phyloP scores from a whole-genome alignment of 2,797 vertebrate genomes.

The Rhinogobio ventralis region DNA sequence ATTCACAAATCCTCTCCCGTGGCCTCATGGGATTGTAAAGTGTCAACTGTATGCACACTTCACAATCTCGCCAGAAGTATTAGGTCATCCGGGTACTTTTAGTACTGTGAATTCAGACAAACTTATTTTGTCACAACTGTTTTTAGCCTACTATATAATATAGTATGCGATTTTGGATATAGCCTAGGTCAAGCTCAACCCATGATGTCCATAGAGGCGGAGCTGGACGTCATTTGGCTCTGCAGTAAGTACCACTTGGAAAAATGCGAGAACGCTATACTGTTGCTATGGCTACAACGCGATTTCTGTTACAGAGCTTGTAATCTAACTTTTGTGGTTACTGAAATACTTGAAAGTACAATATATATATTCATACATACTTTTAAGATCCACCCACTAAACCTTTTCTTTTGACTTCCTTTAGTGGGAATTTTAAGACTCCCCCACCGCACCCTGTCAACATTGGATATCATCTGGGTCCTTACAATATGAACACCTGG shows the following conservation, averaged over 20 bases:
- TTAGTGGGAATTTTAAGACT: not conserved
- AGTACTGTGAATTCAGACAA: not conserved
- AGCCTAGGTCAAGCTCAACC: not conserved
- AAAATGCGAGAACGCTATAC: not conserved
- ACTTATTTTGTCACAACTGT: not conserved
- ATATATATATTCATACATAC: not conserved
- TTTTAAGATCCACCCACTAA: not conserved
- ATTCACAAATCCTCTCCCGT: not conserved
- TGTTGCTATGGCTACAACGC: conserved; percentile 14
- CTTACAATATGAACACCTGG: not conserved
- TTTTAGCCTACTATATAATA: not conserved
- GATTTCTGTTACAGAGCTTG: not conserved
- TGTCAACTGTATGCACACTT: too few relatives aligned
- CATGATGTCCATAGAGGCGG: not conserved
- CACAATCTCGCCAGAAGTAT: not conserved
- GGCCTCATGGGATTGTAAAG: too few relatives aligned
- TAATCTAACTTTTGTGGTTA: not conserved
- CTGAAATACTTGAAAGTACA: not conserved
- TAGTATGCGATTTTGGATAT: not conserved
- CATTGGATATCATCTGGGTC: not conserved
- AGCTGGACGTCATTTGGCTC: not conserved
- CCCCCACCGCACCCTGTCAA: not conserved
- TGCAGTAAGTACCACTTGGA: not conserved
- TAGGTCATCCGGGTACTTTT: not conserved
- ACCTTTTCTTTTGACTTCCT: not conserved